A percentile compares a stretch with the other conserved stretches of the same genome.
These are phyloP conservation scores for Clarias batrachus DNA, from an alignment of 2,113 vertebrate species.

Conservation along the genomic window DNA sequence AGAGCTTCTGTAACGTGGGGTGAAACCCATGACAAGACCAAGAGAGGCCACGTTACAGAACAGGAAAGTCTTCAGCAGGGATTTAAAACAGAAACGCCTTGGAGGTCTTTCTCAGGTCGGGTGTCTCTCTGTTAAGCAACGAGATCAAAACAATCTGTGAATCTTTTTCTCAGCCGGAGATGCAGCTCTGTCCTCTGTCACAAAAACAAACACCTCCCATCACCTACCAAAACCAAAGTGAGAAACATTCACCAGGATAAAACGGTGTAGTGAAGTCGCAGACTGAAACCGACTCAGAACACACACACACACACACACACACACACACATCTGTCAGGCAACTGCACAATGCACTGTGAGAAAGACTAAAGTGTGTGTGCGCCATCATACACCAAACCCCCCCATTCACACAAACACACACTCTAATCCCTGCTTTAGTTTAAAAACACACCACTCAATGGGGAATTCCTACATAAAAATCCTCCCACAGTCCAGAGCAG, in stretches of 20 bases:
- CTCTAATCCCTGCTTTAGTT: constrained; percentile 1
- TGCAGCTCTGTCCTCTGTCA: neutral
- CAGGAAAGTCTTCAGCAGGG: too few species aligned
- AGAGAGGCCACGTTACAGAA: neutral
- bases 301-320: neutral
- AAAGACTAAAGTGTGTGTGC: neutral
- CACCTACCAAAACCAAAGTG: neutral
- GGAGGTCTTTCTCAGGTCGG: neutral
- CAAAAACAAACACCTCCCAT: neutral
- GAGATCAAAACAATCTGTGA: neutral
- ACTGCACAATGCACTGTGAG: neutral
- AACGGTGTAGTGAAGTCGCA: neutral
- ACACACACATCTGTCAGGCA: neutral
- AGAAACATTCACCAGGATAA: neutral
- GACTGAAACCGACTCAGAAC: neutral
- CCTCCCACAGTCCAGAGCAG: neutral
- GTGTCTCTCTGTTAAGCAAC: neutral
- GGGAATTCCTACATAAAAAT: constrained; percentile 5
- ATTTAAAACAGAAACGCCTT: neutral
- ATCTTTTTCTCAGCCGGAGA: neutral
- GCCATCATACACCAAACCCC: neutral
- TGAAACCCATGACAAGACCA: neutral
- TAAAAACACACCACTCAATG: neutral
- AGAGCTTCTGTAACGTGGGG: neutral
- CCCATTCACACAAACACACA: constrained; percentile 8